Conservation (phyloP, 2,888 invertebrate species). For the Melanophora roralis region DNA sequence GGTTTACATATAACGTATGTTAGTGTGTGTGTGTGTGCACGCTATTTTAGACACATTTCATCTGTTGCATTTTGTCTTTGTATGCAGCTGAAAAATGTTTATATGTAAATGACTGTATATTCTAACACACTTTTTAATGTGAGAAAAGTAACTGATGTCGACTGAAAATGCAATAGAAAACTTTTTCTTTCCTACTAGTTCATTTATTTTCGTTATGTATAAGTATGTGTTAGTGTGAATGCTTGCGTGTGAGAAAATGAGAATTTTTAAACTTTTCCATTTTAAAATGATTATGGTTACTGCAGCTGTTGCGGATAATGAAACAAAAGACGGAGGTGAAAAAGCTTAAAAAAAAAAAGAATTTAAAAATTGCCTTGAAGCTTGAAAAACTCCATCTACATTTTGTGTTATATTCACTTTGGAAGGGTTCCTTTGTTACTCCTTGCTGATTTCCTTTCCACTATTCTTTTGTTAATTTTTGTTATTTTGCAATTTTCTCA, state of each 20-base stretch:
- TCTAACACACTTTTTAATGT: neutral
- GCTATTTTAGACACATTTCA: conserved; percentile 28
- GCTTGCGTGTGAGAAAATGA: conserved; percentile 37
- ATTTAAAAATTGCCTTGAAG: neutral
- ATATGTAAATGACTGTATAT: neutral
- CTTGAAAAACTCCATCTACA: conserved; percentile 6
- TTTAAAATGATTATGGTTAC: conserved; percentile 5
- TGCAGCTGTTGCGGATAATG: conserved; percentile 41
- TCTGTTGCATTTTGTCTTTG: conserved; percentile 40
- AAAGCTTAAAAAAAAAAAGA: neutral
- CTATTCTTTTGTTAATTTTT: neutral
- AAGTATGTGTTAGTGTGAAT: neutral
- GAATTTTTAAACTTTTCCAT: conserved; percentile 45
- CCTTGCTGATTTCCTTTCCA: neutral
- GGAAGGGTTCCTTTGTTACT: conserved; percentile 1
- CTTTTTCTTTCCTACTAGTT: neutral
- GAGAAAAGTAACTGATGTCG: conserved; percentile 22
- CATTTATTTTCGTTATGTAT: neutral
- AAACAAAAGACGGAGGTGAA: no score
- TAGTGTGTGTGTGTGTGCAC: neutral
- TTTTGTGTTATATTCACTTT: neutral
- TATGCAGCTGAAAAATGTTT: neutral
- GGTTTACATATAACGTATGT: neutral
- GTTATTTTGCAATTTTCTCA: conserved; percentile 36
- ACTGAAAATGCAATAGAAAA: neutral